Conservation (phyloP, 2,113 vertebrate species). For the Psittacara wagleri region DNA sequence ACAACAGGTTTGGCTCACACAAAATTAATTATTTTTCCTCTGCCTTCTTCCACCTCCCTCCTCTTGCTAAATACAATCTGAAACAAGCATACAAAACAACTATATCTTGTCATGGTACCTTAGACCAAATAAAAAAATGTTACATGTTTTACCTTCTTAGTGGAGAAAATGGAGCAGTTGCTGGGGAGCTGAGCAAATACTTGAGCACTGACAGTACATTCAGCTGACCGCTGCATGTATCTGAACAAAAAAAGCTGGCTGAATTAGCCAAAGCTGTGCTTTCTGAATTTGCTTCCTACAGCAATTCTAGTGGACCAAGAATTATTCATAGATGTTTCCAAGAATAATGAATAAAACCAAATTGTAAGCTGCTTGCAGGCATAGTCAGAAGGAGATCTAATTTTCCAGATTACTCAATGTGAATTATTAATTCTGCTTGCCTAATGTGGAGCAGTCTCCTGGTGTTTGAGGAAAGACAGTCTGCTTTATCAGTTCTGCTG, state of each 20-base stretch:
- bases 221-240: not conserved
- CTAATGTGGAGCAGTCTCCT: not conserved
- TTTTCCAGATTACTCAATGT: conserved; percentile 54
- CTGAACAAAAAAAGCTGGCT: not conserved
- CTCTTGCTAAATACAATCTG: not conserved
- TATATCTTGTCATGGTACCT: not conserved
- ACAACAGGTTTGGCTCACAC: not conserved
- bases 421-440: conserved; percentile 51
- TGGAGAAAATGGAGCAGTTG: not conserved
- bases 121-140: not conserved
- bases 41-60: not conserved
- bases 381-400: conserved; percentile 20
- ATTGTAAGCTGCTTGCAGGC: conserved; percentile 37
- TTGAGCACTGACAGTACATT: not conserved
- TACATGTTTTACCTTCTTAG: not conserved
- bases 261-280: not conserved
- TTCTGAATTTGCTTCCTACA: conserved; percentile 7
- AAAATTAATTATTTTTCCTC: not conserved
- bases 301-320: conserved; percentile 30
- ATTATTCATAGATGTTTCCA: conserved; percentile 43
- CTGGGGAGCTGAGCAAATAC: not conserved
- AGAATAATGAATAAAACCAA: conserved; percentile 41
- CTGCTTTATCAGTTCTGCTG: not conserved
- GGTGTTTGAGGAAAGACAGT: not conserved
- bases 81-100: not conserved